Percentiles rank a stretch among this genome's conserved stretches.
Evolutionary conservation across 2,113 vertebrate species (phyloP).

Genomic region (Halichoerus grypus): DNA sequence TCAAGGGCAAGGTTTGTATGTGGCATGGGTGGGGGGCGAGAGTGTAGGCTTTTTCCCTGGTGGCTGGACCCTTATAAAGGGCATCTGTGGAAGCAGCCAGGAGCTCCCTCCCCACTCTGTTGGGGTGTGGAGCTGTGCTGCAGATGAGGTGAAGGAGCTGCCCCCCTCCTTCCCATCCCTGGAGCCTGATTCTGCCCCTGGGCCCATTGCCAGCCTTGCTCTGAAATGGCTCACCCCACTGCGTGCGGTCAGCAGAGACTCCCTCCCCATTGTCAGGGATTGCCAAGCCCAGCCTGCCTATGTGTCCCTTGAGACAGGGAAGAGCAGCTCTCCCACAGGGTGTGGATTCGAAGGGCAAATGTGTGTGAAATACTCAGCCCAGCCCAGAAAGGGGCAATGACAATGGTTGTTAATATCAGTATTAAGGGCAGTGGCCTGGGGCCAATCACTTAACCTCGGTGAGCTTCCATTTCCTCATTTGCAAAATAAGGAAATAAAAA

Average conservation of each 20-base stretch:
- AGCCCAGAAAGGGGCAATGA: neutral
- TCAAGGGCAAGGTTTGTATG: neutral
- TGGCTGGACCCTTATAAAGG: neutral
- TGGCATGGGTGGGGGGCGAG: neutral
- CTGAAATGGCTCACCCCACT: neutral
- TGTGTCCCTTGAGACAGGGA: neutral
- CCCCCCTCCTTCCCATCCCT: neutral
- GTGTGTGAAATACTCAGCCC: neutral
- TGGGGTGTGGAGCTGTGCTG: no score
- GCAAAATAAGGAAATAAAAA: slow-evolving; percentile 59
- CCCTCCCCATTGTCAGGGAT: neutral
- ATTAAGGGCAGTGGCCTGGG: neutral
- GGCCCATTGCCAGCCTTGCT: neutral
- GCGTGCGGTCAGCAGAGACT: no score
- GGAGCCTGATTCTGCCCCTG: neutral
- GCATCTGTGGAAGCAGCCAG: neutral
- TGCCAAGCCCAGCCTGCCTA: neutral
- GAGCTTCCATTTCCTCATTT: slow-evolving; percentile 63
- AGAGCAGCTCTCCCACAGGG: neutral
- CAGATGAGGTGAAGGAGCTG: neutral
- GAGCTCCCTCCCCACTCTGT: neutral
- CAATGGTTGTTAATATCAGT: neutral
- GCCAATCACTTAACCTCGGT: slow-evolving; percentile 47
- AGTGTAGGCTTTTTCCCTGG: neutral
- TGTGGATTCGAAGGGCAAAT: neutral